Evolutionary conservation across 2,888 invertebrate genomes (phyloP).

Genomic region (Sepioteuthis lessoniana): DNA sequence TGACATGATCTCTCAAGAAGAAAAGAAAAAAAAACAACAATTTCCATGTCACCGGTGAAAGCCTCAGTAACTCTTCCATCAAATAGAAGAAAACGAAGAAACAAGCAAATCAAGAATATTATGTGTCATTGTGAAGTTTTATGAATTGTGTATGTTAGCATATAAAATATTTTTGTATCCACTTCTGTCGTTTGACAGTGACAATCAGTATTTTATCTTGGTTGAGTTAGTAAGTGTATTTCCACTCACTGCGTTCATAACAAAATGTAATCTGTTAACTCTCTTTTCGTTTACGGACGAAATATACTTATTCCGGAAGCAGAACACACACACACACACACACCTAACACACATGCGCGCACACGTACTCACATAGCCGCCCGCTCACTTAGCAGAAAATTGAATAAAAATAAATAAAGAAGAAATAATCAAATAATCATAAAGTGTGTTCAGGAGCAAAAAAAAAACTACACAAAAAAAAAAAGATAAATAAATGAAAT

Average conservation of each 20-base stretch:
- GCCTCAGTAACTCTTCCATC: not conserved
- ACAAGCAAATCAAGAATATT: not conserved
- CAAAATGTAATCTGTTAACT: not conserved
- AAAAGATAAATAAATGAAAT: no score
- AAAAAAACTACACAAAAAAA: no score
- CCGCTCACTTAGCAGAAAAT: no score
- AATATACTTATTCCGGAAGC: no score
- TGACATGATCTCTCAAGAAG: not conserved
- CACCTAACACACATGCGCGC: no score
- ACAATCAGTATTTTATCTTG: not conserved
- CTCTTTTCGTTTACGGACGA: not conserved
- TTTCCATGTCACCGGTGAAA: not conserved
- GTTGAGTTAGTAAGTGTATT: not conserved
- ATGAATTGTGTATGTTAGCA: not conserved
- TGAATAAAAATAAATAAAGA: no score
- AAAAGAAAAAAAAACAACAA: not conserved
- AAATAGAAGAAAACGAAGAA: not conserved
- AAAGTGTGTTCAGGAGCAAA: no score
- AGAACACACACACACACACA: no score
- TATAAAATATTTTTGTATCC: not conserved
- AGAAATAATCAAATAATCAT: no score
- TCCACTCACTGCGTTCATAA: not conserved
- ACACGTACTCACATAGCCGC: no score
- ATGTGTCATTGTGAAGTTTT: not conserved
- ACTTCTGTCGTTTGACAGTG: not conserved